A percentile compares a stretch with the other conserved stretches of the same genome.
Conservation (phyloP, 2,113 vertebrate genomes). For the Urocolius indicus region DNA sequence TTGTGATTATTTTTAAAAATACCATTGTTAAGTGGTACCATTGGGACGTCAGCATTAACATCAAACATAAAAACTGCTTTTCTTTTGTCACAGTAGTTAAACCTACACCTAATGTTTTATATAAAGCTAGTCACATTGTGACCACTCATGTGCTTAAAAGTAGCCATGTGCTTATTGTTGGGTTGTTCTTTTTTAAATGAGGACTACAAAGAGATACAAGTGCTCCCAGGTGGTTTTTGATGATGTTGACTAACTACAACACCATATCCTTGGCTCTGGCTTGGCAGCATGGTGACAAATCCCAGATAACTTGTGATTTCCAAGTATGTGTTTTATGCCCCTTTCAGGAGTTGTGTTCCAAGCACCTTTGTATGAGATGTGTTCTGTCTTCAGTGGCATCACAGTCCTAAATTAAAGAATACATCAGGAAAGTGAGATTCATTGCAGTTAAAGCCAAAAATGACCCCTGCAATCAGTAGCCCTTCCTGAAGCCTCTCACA, state of each 20-base stretch:
- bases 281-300: not conserved
- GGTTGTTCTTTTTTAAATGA: not conserved
- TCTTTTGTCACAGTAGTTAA: not conserved
- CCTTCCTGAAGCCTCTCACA: not conserved
- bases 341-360: not conserved
- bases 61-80: not conserved
- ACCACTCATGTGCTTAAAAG: fast-evolving
- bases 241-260: no score
- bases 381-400: not conserved
- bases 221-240: no score
- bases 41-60: not conserved
- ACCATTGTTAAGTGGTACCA: not conserved
- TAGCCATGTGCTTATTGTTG: not conserved
- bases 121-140: not conserved
- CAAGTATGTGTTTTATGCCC: not conserved
- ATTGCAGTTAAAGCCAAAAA: not conserved
- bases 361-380: fast-evolving
- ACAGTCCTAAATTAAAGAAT: not conserved
- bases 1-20: not conserved
- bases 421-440: fast-evolving
- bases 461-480: fast-evolving
- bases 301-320: not conserved
- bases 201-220: not conserved
- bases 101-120: not conserved
- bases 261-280: fast-evolving